Evolutionary conservation across 2,888 invertebrate species (phyloP), one percentile per base, ranked within the genome.

Genomic region (Trichogramma dendrolimi): DNA sequence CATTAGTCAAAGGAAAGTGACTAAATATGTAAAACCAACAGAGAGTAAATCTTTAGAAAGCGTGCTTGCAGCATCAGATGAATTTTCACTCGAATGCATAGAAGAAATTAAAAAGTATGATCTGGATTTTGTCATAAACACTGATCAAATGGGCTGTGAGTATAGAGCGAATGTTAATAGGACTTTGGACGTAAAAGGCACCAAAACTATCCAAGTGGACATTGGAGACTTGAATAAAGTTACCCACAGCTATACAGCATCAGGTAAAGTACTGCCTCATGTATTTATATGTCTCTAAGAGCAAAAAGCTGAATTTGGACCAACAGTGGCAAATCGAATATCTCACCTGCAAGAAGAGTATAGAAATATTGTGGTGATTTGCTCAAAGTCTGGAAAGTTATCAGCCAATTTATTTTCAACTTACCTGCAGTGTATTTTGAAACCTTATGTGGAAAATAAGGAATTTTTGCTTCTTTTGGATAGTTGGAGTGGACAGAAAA

Each of bases 301-400:
- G 43, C 2, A 59, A 11, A 27, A 10, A 39, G 50, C 50, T 4
- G 40, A 52, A 47, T 64, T 65, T 60, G 62, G 60, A 5, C 62
- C 60, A 6, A 50, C n/a, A n/a, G 44, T 62, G 8, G 6, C 8
- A 10, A 48, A 51, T 54, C 58, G 11, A 7, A 42, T 66, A 7
- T 47, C 60, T 5, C 52, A 7, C 41, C 57, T 62, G 42, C 41
- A 11, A 4, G 14, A 40, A 49, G 58, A 62, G 46, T 60, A 62
- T 47, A 27, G 10, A 46, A 55, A 44, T 55, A 4, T 55, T 46
- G 5, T 27, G 4, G n/a, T 55, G 8, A 38, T 10, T 43, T 58
- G 60, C 54, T 66, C 66, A 14, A 64, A 62, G 55, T 66, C 58
- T 7, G 61, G 59, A 43, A 64, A 66, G 52, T 46, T 64, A 4